Evolutionary conservation across 2,113 vertebrate species (phyloP).

Genomic region (Cyprinodon tularosa): DNA sequence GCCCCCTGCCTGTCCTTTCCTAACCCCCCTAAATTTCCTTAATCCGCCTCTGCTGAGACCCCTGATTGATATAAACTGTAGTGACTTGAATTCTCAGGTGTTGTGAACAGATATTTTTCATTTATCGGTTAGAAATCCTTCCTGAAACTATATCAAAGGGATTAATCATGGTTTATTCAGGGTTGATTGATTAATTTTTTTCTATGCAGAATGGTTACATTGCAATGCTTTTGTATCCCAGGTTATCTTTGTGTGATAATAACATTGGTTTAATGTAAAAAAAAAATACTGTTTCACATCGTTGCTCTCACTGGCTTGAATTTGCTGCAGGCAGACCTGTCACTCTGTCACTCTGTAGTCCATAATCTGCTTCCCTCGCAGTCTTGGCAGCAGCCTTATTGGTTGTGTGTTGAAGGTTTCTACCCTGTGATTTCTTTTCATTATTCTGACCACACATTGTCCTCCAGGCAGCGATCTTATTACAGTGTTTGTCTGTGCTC

Average conservation of each 20-base stretch:
- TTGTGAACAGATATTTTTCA: too few species aligned
- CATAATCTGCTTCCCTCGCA: slow-evolving; percentile 10
- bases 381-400: slow-evolving; percentile 23
- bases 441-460: slow-evolving; percentile 64
- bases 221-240: neutral
- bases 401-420: slow-evolving; percentile 46
- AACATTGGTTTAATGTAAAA: neutral
- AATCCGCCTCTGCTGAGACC: too few species aligned
- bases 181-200: too few species aligned
- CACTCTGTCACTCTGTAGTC: neutral
- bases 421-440: slow-evolving; percentile 59
- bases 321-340: neutral
- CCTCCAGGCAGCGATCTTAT: slow-evolving; percentile 64
- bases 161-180: too few species aligned
- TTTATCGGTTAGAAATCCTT: too few species aligned
- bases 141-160: too few species aligned
- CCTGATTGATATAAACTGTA: too few species aligned
- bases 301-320: neutral
- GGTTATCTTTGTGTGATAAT: too few species aligned
- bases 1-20: too few species aligned
- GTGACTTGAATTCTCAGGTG: too few species aligned
- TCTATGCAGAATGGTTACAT: too few species aligned
- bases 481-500: slow-evolving; percentile 41
- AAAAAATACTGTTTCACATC: neutral
- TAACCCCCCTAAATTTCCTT: too few species aligned